These are phyloP conservation scores for Macheiramphus alcinus DNA, from an alignment of 2,113 vertebrate genomes.

Conservation along the genomic window DNA sequence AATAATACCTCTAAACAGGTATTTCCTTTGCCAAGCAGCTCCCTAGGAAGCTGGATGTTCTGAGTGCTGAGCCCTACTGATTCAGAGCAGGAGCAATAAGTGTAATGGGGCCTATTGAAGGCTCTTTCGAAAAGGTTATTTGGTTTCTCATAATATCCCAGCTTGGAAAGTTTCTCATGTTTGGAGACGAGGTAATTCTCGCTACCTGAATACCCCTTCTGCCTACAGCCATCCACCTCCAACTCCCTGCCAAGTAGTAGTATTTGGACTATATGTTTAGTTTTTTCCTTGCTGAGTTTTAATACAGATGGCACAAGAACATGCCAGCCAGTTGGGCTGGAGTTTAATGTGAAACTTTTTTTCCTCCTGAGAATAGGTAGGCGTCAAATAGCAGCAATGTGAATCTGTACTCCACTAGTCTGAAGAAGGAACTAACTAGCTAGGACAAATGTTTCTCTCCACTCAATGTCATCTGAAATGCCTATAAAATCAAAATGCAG, in stretches of 20 bases:
- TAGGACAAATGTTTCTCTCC: neutral
- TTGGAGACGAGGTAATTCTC: neutral
- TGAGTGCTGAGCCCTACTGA: neutral
- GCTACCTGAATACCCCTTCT: neutral
- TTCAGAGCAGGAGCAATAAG: neutral
- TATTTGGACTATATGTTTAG: neutral
- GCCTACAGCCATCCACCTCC: neutral
- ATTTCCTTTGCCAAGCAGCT: neutral
- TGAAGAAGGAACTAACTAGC: neutral
- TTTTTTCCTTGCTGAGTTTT: neutral
- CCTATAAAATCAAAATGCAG: neutral
- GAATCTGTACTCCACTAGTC: neutral
- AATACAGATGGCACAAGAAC: neutral
- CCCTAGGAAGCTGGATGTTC: neutral
- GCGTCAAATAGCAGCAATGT: neutral
- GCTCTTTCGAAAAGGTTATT: neutral
- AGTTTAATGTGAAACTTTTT: neutral
- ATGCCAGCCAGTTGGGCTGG: neutral
- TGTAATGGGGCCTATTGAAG: neutral
- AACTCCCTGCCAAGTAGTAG: neutral
- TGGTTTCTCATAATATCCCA: neutral
- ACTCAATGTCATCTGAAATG: neutral
- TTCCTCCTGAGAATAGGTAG: neutral
- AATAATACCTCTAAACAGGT: neutral
- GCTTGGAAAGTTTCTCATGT: neutral